Conservation (phyloP, 2,113 vertebrate species). For the Natator depressus region DNA sequence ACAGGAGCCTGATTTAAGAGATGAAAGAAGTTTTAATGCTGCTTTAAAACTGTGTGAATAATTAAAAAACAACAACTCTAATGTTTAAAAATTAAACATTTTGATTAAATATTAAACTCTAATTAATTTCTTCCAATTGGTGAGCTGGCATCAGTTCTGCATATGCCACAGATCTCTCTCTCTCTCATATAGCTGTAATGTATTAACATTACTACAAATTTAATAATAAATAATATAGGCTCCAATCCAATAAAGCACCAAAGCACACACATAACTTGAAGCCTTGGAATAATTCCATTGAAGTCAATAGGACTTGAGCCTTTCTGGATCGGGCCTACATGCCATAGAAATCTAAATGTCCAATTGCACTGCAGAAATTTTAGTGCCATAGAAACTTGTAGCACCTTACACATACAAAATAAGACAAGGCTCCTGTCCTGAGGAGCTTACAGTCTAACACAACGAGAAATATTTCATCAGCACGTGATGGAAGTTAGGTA, state of each 20-base stretch:
- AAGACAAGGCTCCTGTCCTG: not conserved
- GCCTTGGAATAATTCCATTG: not conserved
- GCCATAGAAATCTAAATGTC: not conserved
- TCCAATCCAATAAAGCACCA: not conserved
- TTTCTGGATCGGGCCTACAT: not conserved
- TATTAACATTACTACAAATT: not conserved
- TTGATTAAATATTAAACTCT: slow-evolving; percentile 60
- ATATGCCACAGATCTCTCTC: not conserved
- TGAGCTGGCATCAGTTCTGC: not conserved
- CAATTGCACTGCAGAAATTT: not conserved
- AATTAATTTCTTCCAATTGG: slow-evolving; percentile 44
- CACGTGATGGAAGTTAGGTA: not conserved
- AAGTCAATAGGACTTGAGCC: not conserved
- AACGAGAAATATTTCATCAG: not conserved
- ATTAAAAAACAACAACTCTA: slow-evolving; percentile 9
- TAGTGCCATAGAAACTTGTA: not conserved
- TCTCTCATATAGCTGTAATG: not conserved
- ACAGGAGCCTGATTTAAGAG: not conserved
- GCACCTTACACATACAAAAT: not conserved
- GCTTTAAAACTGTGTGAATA: slow-evolving; percentile 36
- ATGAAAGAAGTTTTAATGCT: not conserved
- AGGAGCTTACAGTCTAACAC: not conserved
- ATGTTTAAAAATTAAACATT: slow-evolving; percentile 45
- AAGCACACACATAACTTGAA: not conserved
- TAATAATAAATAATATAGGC: not conserved